Conservation (phyloP, 2,888 invertebrate species). For the Polia nebulosa region DNA sequence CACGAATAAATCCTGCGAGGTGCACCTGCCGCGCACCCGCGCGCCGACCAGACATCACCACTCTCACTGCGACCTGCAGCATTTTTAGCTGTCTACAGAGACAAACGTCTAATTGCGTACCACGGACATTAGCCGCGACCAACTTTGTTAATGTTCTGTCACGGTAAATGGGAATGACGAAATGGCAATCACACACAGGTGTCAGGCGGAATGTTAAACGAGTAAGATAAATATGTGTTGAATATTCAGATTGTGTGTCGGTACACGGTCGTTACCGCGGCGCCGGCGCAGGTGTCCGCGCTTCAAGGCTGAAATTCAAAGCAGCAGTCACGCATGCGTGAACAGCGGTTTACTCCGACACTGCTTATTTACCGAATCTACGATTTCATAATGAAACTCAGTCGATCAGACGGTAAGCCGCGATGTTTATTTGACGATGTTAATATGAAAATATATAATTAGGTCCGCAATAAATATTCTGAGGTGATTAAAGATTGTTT, state of each 20-base stretch:
- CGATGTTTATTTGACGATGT: slow-evolving; percentile 30
- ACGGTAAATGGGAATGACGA: slow-evolving; percentile 74
- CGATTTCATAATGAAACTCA: slow-evolving; percentile 45
- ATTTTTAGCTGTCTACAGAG: slow-evolving; percentile 62
- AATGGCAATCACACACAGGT: slow-evolving; percentile 86
- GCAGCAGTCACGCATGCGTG: slow-evolving; percentile 90
- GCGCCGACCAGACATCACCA: slow-evolving; percentile 64
- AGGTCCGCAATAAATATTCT: slow-evolving; percentile 16
- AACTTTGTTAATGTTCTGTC: slow-evolving; percentile 65
- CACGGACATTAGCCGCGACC: slow-evolving; percentile 50
- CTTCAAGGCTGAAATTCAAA: slow-evolving; percentile 91
- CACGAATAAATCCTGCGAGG: slow-evolving; percentile 88
- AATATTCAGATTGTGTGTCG: slow-evolving; percentile 90
- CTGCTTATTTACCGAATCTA: slow-evolving; percentile 75
- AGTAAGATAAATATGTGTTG: slow-evolving; percentile 88
- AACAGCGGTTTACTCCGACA: slow-evolving; percentile 80
- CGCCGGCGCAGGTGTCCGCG: slow-evolving; percentile 92
- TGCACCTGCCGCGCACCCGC: slow-evolving; percentile 88
- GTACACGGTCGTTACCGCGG: slow-evolving; percentile 91
- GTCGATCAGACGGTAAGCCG: slow-evolving; percentile 16
- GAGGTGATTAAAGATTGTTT: slow-evolving; percentile 15
- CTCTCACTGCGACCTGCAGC: slow-evolving; percentile 61
- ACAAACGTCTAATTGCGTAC: slow-evolving; percentile 56
- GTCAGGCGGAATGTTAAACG: slow-evolving; percentile 87
- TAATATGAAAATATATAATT: slow-evolving; percentile 37